phyloP scores from a whole-genome alignment of 2,888 invertebrate species.

The Noctua comes region DNA sequence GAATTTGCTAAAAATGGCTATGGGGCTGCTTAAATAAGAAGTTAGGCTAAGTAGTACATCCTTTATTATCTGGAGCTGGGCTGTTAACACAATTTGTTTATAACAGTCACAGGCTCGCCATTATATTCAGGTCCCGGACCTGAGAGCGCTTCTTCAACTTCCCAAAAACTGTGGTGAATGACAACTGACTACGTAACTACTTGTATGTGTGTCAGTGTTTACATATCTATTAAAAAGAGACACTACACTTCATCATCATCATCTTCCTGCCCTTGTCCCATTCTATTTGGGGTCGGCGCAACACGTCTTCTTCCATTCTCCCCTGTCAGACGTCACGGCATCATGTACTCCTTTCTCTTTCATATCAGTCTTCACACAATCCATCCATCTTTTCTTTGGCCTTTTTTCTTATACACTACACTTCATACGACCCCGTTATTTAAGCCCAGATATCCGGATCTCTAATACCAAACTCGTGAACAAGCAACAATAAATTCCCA shows the following conservation, averaged over 20 bases:
- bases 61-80: not conserved
- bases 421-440: not conserved
- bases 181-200: not conserved
- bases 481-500: conserved; percentile 20
- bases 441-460: not conserved
- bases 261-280: no score
- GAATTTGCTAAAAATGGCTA: not conserved
- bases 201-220: not conserved
- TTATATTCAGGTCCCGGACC: not conserved
- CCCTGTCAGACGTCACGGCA: no score
- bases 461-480: conserved; percentile 7
- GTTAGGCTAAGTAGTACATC: not conserved
- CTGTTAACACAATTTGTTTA: not conserved
- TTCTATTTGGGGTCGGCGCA: no score
- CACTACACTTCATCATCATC: not conserved
- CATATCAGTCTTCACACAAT: no score
- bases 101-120: not conserved
- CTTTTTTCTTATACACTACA: not conserved
- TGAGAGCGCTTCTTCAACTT: not conserved
- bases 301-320: no score
- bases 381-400: no score
- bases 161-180: not conserved
- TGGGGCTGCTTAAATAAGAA: not conserved
- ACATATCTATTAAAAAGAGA: not conserved
- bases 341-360: no score